These are phyloP conservation scores for Plodia interpunctella DNA, from an alignment of 1,140 invertebrate genomes.

Conservation along the genomic window DNA sequence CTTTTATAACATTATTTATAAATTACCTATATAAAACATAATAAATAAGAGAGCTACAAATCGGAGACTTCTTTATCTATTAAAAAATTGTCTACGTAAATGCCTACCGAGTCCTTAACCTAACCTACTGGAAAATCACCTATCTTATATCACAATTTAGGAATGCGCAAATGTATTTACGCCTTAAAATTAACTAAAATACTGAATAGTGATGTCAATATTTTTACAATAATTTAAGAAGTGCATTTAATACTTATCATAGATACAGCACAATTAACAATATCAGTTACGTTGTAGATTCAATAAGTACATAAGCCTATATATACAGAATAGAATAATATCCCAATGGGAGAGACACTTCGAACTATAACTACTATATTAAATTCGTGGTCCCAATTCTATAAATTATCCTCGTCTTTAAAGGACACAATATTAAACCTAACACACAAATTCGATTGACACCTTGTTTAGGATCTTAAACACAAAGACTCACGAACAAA, in stretches of 20 bases:
- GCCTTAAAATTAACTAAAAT: conserved; percentile 39
- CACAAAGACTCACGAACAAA: conserved; percentile 13
- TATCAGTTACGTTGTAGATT: conserved; percentile 1
- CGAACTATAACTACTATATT: not conserved
- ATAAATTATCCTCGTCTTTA: not conserved
- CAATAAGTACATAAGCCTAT: conserved; percentile 19
- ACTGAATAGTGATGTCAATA: conserved; percentile 53
- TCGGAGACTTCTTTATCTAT: conserved; percentile 26
- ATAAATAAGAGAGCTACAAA: conserved; percentile 41
- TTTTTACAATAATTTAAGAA: conserved; percentile 17
- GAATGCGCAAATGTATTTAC: conserved; percentile 49
- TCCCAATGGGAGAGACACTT: not conserved
- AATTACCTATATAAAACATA: too few species aligned
- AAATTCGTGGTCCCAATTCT: conserved; percentile 13
- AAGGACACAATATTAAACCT: conserved; percentile 3
- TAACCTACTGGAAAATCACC: conserved; percentile 46
- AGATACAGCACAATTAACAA: conserved; percentile 10
- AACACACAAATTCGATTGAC: conserved; percentile 2
- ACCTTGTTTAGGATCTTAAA: conserved; percentile 10
- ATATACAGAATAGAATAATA: conserved; percentile 6
- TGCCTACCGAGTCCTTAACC: conserved; percentile 28
- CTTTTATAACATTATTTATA: too few species aligned
- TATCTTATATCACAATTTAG: conserved; percentile 69
- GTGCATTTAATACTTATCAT: conserved; percentile 12
- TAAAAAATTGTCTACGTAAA: conserved; percentile 33